Percentiles rank a stretch among this genome's conserved stretches.
Conservation (phyloP, 92 coral and sea anemone genomes). For the Hydrozoanthus gracilis region DNA sequence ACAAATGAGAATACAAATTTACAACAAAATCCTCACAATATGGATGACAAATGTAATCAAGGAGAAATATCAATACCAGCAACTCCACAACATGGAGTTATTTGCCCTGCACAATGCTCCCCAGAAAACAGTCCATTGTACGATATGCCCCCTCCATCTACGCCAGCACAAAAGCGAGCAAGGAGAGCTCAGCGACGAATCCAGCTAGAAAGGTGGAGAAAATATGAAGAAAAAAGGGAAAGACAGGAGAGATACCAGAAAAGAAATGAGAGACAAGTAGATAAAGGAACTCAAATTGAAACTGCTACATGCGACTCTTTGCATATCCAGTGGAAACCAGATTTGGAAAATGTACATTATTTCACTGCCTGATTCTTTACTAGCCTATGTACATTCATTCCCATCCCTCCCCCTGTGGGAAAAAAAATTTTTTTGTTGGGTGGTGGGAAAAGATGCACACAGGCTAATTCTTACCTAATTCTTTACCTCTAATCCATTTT, state of each 20-base stretch:
- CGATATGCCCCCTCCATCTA: conserved; percentile 82
- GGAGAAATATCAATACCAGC: background rate
- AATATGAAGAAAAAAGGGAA: conserved; percentile 55
- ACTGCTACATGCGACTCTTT: background rate
- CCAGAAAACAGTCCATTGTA: conserved; percentile 72
- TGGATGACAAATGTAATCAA: background rate
- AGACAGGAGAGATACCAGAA: conserved; percentile 69
- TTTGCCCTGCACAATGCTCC: background rate
- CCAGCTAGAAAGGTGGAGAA: conserved; percentile 75
- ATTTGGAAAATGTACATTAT: conserved; percentile 52
- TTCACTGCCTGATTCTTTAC: background rate
- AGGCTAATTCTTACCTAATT: no score
- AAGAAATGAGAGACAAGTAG: conserved; percentile 12
- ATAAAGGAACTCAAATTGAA: background rate
- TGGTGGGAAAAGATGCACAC: no score
- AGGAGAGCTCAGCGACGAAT: conserved; percentile 67
- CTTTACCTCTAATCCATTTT: no score
- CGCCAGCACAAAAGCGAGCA: conserved; percentile 69
- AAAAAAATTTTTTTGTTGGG: no score
- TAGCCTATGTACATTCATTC: no score
- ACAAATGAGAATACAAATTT: background rate
- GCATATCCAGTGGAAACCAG: conserved; percentile 59
- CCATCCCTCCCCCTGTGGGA: no score
- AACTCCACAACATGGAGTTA: conserved; percentile 4
- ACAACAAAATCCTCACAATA: background rate